Evolutionary conservation across 2,113 vertebrate genomes (phyloP), one percentile per base, ranked within the genome.

Genomic region (Malaclemys terrapin): DNA sequence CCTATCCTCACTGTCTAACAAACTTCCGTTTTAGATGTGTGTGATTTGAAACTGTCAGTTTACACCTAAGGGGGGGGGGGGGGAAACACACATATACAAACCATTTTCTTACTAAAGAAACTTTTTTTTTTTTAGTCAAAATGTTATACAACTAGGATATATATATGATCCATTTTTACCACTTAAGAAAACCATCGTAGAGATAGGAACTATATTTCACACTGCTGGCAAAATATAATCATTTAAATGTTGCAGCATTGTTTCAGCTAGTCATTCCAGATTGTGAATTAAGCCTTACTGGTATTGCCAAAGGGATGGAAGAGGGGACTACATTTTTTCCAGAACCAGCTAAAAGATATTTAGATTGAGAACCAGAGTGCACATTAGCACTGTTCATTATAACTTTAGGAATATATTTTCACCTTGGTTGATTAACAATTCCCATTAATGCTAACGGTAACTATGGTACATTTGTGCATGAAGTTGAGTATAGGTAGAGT

Each of bases 231-330:
- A 31, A 56, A 80, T 45, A 52, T n/a, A 81, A 76, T 11, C 82
- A 86, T 84, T 24, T 80, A 10, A 13, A 45, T 22, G 85, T 59
- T 22, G 5, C 50, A 4, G 79, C 20, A 57, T 29, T 79, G 89
- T 47, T 78, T 86, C 52, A 89, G 35, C 17, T 56, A 82, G 54
- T 93, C 88, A 86, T 78, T 16, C 27, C 29, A 84, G 8, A 89
- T 84, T 35, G 69, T 88, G 49, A 94, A 96, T 69, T 17, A 95
- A 82, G 29, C 5, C 50, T 72, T 79, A 79, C 3, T 9, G 50
- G 11, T 2, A 59, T 84, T 16, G n/a, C 88, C 89, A 87, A 75
- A 29, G 8, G 13, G 42, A 29, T 16, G 11, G 75, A 45, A 85
- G 11, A 19, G 13, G 29, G 27, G 10, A 31, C 25, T 31, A 31